These are phyloP conservation scores for Diplodus puntazzo DNA, from an alignment of 2,797 vertebrate genomes.

Conservation along the genomic window DNA sequence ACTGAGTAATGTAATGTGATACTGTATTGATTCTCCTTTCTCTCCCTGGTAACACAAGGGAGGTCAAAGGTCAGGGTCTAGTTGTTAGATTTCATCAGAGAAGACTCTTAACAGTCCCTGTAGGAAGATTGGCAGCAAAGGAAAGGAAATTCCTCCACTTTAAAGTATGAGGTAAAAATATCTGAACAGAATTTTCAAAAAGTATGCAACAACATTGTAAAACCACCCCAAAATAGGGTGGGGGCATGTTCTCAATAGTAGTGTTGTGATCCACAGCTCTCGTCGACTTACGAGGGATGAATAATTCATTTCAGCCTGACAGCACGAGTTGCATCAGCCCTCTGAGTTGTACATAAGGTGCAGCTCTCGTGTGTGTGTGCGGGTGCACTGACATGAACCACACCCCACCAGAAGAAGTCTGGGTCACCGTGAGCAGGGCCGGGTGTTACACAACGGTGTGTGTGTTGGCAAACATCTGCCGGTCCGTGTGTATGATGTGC, in stretches of 20 bases:
- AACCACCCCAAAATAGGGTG: background rate
- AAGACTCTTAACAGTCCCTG: conserved; percentile 26
- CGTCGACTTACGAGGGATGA: conserved; percentile 19
- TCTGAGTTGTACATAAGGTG: conserved; percentile 32
- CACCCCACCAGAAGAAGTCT: conserved; percentile 1
- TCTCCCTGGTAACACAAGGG: background rate
- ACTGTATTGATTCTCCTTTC: conserved; percentile 30
- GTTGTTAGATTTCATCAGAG: conserved; percentile 30
- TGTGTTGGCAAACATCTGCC: background rate
- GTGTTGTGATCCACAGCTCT: background rate
- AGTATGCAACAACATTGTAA: background rate
- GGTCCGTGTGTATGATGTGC: conserved; percentile 3
- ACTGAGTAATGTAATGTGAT: conserved; percentile 17
- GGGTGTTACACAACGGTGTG: background rate
- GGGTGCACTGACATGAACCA: conserved; percentile 24
- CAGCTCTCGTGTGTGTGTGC: conserved; percentile 10
- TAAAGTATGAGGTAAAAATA: background rate
- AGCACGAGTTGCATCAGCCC: conserved; percentile 57
- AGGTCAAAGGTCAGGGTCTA: conserved; percentile 49
- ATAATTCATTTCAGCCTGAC: conserved; percentile 50
- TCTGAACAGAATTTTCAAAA: background rate
- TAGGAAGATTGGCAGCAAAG: background rate
- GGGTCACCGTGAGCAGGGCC: background rate
- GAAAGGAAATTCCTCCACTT: conserved; percentile 23
- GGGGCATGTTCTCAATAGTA: background rate